phyloP scores from a whole-genome alignment of 2,797 vertebrate genomes.

The Lithobates pipiens region DNA sequence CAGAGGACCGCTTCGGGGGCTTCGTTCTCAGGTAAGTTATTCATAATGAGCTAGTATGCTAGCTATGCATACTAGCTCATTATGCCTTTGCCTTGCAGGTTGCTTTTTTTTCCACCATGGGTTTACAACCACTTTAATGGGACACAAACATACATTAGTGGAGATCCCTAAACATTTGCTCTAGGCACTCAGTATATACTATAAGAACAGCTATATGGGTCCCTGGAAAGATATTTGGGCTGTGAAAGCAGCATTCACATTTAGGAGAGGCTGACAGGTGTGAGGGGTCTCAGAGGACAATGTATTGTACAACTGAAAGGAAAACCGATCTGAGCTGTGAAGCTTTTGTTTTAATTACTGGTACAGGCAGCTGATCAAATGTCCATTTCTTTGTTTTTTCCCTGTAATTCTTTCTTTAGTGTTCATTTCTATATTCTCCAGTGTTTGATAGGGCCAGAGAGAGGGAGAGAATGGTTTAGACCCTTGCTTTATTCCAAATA shows the following conservation, averaged over 20 bases:
- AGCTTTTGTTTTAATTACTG: conserved; percentile 5
- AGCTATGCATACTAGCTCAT: too few species aligned
- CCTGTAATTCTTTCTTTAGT: not conserved
- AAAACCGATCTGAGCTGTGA: not conserved
- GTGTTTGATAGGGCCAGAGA: too few species aligned
- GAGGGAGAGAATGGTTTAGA: too few species aligned
- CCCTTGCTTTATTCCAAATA: too few species aligned
- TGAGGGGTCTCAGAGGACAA: conserved; percentile 2
- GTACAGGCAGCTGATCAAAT: conserved; percentile 2
- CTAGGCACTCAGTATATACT: not conserved
- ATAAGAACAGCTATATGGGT: not conserved
- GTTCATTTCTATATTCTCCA: too few species aligned
- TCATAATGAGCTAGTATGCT: too few species aligned
- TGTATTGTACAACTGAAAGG: not conserved
- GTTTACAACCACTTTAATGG: too few species aligned
- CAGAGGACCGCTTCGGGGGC: too few species aligned
- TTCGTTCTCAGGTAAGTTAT: too few species aligned
- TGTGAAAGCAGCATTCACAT: conserved; percentile 32
- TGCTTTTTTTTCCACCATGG: too few species aligned
- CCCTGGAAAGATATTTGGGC: conserved; percentile 9
- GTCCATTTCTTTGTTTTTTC: not conserved
- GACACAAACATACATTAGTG: not conserved
- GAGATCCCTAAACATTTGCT: not conserved
- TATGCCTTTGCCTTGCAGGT: too few species aligned
- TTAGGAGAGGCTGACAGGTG: conserved; percentile 34